These are phyloP conservation scores for Ladona fulva DNA, from an alignment of 1,140 invertebrate genomes.

Conservation along the genomic window DNA sequence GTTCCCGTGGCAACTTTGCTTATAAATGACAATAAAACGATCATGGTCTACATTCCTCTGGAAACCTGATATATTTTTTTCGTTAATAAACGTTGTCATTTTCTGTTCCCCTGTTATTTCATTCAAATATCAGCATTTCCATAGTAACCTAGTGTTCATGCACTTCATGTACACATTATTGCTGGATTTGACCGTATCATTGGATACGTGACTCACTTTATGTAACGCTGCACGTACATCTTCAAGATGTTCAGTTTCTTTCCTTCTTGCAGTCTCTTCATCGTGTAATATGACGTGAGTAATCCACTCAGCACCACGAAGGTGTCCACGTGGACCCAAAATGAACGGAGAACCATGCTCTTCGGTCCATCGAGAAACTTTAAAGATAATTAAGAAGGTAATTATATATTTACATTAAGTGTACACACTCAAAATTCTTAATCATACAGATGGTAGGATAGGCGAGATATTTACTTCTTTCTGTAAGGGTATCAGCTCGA, in stretches of 20 bases:
- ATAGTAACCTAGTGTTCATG: not conserved
- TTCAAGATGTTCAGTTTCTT: not conserved
- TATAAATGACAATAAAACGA: too few species aligned
- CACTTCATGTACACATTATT: too few species aligned
- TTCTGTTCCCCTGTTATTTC: not conserved
- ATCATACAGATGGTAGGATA: not conserved
- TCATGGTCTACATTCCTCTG: not conserved
- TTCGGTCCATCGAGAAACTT: not conserved
- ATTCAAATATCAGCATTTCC: not conserved
- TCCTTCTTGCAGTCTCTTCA: not conserved
- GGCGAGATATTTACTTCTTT: not conserved
- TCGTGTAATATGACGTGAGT: constrained; percentile 45
- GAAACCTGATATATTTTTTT: not conserved
- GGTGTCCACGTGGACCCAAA: constrained; percentile 43
- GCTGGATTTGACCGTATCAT: not conserved
- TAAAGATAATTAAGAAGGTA: not conserved
- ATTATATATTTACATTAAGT: not conserved
- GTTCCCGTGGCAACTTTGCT: too few species aligned
- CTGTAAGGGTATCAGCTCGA: not conserved
- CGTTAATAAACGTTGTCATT: not conserved
- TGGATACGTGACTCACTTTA: not conserved
- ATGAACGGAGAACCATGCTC: not conserved
- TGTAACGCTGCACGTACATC: constrained; percentile 6
- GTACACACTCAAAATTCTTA: not conserved
- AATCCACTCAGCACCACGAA: constrained; percentile 67